Percentiles rank a stretch among this genome's conserved stretches.
Evolutionary conservation across 1,140 invertebrate genomes (phyloP).

Genomic region (Drosophila sturtevanti): DNA sequence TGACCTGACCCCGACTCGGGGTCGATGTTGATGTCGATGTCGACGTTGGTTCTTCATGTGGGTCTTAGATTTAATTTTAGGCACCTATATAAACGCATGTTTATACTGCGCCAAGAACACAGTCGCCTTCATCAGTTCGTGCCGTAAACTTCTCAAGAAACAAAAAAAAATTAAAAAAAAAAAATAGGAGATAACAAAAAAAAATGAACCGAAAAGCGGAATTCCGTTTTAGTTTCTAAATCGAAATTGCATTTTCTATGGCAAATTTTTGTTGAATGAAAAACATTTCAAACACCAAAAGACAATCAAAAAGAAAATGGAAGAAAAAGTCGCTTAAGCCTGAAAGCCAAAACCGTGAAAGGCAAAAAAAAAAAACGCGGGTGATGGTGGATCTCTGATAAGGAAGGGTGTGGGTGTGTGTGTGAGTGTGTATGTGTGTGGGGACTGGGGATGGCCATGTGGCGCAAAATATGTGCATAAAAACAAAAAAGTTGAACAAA

Average conservation of each 20-base stretch:
- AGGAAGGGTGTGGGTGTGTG: background rate
- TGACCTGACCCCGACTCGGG: constrained; percentile 61
- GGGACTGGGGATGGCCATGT: constrained; percentile 60
- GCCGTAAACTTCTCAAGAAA: constrained; percentile 36
- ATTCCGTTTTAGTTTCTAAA: constrained; percentile 22
- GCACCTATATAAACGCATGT: constrained; percentile 78
- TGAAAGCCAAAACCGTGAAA: constrained; percentile 28
- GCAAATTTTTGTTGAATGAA: constrained; percentile 45
- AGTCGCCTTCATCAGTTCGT: constrained; percentile 63
- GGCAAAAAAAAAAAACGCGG: constrained; percentile 25
- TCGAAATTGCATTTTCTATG: constrained; percentile 47
- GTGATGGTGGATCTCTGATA: constrained; percentile 2
- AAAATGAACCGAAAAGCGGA: background rate
- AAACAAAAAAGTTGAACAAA: constrained; percentile 67
- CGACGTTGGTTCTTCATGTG: constrained; percentile 58
- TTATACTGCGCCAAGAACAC: constrained; percentile 66
- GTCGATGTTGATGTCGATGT: constrained; percentile 44
- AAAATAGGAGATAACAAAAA: background rate
- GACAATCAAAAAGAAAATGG: background rate
- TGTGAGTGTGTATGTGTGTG: background rate
- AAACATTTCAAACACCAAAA: constrained; percentile 2
- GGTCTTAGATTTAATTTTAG: constrained; percentile 74
- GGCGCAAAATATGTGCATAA: constrained; percentile 79
- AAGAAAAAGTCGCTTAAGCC: constrained; percentile 57
- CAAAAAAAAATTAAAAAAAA: background rate